Base-by-base conservation (phyloP, 2,888 invertebrate genomes). In the Heteromyza rotundicornis region DNA sequence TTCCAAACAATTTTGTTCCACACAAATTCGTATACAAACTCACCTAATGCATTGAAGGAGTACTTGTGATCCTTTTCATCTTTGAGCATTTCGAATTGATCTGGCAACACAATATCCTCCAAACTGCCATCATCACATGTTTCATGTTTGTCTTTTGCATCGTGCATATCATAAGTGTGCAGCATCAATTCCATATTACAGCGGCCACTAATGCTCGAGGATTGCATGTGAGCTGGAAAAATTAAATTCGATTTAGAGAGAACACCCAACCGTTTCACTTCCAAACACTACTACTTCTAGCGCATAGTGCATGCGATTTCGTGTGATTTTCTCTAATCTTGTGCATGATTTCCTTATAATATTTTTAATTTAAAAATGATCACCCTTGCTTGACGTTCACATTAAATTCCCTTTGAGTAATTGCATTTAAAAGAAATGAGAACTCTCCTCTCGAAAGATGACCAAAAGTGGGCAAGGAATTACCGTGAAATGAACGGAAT, bases 141-240 rank as follows among this genome's bases (percentile, higher is more conserved):
- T 0, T 64, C 69, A n/a, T 70, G 69, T 0, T 58, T 22, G 19
- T 67, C 58, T 59, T 73, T 76, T 0, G 73, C 71, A 49, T 69
- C 70, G 2, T 65, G 70, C 66, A 77, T 50, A 60, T 79, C 72
- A 56, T 77, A 81, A 5, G 58, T 24, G 64, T 79, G 76, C 54
- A 81, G 78, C 22, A 79, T 75, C 50, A 82, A 70, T 58, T 81
- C 82, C 2, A 69, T 70, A 67, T 81, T 82, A 60, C 80, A 80
- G 27, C 70, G 74, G 0, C 81, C 81, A 36, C 78, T 73, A 50
- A 79, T 72, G 1, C 67, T 68, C 63, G 79, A 76, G 2, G 69
- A 75, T 59, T 81, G 82, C 74, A 81, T 73, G 61, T 81, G 81
- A 7, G 78, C 81, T 81, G 57, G n/a, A 62, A 52, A 27, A 27